Evolutionary conservation across 2,113 vertebrate genomes (phyloP), one percentile per base, ranked within the genome.

Genomic region (Mormoops blainvillei): DNA sequence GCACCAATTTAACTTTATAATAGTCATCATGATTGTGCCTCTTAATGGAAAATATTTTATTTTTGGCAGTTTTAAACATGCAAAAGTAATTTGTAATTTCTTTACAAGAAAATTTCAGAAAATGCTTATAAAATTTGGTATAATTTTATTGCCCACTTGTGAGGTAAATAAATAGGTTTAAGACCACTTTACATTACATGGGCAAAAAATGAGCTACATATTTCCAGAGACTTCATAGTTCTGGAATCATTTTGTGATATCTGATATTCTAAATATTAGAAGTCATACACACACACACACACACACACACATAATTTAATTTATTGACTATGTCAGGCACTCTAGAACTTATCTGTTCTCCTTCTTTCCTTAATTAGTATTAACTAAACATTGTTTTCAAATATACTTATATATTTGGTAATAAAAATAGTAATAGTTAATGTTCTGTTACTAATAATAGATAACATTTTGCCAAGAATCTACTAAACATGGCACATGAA

Each of bases 261-360:
- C 26, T 74, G n/a, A 78, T 13, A 88, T 77, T 96, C 67, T 88
- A 70, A 87, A 52, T 92, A 36, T 68, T 68, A 77, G n/a, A 91
- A 65, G 2, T 70, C 2, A 54, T 67, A 20, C 68, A 85, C 84
- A 43, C 11, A 26, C 52, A 41, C 18, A 67, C 10, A 87, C 68
- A 85, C 84, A 43, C 11, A 26, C 52, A 41, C 18, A 67, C 10
- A 87, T n/a, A 70, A 58, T 71, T 58, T 90, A 78, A 78, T 80
- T 94, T 67, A 85, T 71, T 83, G 31, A 33, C 56, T 61, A 11
- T 61, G 41, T 83, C 14, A 94, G 36, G 18, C 83, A 36, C 45
- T 92, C 4, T 43, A 50, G 28, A 71, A 26, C 0, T 63, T 36
- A 73, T 67, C 2, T 67, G 3, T 73, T 88, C 48, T 91, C 33